Base-by-base conservation (phyloP, 2,797 vertebrate species). In the Oreortyx pictus region DNA sequence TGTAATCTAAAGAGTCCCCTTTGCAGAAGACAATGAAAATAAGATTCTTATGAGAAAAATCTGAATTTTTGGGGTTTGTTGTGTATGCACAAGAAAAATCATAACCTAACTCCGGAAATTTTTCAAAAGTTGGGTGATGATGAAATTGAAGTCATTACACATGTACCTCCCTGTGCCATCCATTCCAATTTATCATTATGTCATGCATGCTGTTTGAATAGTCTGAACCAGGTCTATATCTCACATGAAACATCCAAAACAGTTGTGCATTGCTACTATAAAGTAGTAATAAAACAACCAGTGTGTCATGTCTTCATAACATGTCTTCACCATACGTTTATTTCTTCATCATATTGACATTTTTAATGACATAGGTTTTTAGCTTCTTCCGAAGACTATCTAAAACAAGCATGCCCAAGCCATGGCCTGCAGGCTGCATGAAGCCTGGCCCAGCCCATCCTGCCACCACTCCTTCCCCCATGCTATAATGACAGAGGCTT, bases 171-270 rank as follows among this genome's bases (percentile, higher is more conserved):
- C 23, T 15, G 17, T 31, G 56, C 5, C 1, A 5, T n/a, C 54
- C 75, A 14, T 11, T 57, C 65, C 68, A 56, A 2, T 67, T 82
- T 64, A 18, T 11, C 15, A 15, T 31, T 70, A 54, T 7, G 52
- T 44, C 77, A 52, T 31, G 8, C 13, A 16, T 44, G 24, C 7
- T 20, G 6, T 71, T 79, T 52, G 75, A 86, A 52, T 46, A 61
- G 13, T 31, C 37, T 66, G 39, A 88, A 59, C 7, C 27, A 72
- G 43, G 12, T 31, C n/a, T 67, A 1, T 35, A n/a, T 20, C 13
- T 67, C 49, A 27, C 0, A 0, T 25, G 47, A 81, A 92, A 75
- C 1, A 1, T 56, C 80, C 79, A 81, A 70, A 37, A 1, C 43
- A 54, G 23, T 35, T 54, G 17, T 61, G 20, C 18, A 24, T 33